phyloP scores from a whole-genome alignment of 2,113 vertebrate genomes.

The Phylloscopus whistleri region DNA sequence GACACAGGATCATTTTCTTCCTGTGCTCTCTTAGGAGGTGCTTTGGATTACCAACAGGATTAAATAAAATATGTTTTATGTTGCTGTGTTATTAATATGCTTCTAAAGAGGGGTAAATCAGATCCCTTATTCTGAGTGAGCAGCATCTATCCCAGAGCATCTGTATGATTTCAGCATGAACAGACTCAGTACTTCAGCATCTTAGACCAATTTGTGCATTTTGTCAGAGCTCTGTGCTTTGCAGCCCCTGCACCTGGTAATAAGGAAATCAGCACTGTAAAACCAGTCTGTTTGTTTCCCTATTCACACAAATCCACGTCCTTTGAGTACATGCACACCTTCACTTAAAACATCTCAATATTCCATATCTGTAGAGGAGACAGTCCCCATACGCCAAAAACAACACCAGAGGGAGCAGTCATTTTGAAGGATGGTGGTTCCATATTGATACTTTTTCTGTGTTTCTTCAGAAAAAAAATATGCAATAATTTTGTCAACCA shows the following conservation, averaged over 20 bases:
- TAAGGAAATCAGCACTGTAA: background rate
- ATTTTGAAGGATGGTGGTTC: background rate
- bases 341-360: background rate
- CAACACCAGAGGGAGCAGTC: background rate
- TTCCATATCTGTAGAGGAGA: background rate
- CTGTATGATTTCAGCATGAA: background rate
- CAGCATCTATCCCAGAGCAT: background rate
- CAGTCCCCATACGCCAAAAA: background rate
- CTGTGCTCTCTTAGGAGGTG: background rate
- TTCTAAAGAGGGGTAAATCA: background rate
- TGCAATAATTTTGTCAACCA: background rate
- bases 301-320: background rate
- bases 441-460: background rate
- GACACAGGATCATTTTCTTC: background rate
- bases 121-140: background rate
- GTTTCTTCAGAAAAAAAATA: background rate
- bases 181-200: background rate
- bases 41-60: background rate
- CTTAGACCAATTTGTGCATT: background rate
- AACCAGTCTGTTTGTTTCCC: background rate
- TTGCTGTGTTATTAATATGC: background rate
- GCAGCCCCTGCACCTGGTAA: background rate
- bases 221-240: background rate
- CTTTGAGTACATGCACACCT: background rate
- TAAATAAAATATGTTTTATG: background rate